Base-by-base conservation (phyloP, 1,140 invertebrate species). In the Babylonia areolata region DNA sequence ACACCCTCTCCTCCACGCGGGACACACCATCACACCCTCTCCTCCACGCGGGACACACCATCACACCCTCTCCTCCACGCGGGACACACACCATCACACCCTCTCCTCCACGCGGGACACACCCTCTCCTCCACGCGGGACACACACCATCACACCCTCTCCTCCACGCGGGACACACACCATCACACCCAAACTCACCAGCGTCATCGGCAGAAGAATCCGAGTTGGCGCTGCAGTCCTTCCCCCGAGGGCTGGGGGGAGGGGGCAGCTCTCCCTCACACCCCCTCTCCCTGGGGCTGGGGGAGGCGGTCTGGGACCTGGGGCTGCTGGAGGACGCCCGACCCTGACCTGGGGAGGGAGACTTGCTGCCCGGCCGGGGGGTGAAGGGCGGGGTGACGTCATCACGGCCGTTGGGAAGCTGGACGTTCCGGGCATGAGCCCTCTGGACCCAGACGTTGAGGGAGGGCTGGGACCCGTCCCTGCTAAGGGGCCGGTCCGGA, bases 171-270 rank as follows among this genome's bases (percentile, higher is more conserved):
- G 0, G 46, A 51, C 46, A 51, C 17, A 51, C 46, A 51, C 46
- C 0, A 51, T 17, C 9, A 9, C 0, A 51, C 46, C 9, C 46
- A 9, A 51, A 40, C 75, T 77, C 35, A 77, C 75, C 75, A 5
- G 75, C 75, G 40, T 77, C 75, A 28, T 77, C 75, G 31, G 75
- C 35, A 39, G 75, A 77, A 20, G 35, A 77, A 37, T 77, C 75
- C 35, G 75, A 77, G 75, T 77, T 77, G 17, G 37, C 75, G 75
- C 75, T 77, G 75, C 75, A 77, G 35, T 77, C 75, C 23, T 77
- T 77, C 11, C 75, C 75, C 37, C 75, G 33, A 2, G 75, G 73
- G 37, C 75, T 77, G 35, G 37, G 75, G 31, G 75, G 71, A 15
- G 75, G 0, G 1, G 75, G 33, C 12, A 11, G 37, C 12, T 28